A percentile compares a stretch with the other conserved stretches of the same genome.
Conservation (phyloP, 2,113 vertebrate species). For the Capreolus pygargus region DNA sequence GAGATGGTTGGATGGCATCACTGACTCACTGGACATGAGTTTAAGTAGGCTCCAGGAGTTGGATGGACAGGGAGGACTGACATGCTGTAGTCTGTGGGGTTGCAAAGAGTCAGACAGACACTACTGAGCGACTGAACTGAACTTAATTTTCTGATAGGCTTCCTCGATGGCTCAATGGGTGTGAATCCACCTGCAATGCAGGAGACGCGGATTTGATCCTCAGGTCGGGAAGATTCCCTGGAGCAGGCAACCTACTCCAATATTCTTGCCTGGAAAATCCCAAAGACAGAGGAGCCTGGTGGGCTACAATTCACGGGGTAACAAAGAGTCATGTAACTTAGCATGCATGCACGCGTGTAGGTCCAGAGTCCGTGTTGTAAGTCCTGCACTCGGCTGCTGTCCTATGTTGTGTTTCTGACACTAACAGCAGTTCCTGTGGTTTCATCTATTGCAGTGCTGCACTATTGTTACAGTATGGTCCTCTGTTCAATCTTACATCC, state of each 20-base stretch:
- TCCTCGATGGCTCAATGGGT: background rate
- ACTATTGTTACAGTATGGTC: accelerated
- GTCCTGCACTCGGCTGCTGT: accelerated
- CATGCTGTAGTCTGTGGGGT: accelerated
- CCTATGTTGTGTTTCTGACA: background rate
- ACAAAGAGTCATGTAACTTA: background rate
- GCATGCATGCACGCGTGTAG: accelerated
- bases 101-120: background rate
- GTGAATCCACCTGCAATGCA: background rate
- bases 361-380: background rate
- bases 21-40: background rate
- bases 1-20: background rate
- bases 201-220: background rate
- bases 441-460: background rate
- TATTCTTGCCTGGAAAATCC: background rate
- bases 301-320: background rate
- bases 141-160: background rate
- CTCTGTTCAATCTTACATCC: background rate
- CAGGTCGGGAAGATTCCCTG: background rate
- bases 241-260: background rate
- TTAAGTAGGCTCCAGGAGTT: background rate
- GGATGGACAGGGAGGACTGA: background rate
- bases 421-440: background rate
- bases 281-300: background rate
- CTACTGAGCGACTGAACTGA: accelerated